Evolutionary conservation across 2,113 vertebrate species (phyloP).

Genomic region (Esox niger): DNA sequence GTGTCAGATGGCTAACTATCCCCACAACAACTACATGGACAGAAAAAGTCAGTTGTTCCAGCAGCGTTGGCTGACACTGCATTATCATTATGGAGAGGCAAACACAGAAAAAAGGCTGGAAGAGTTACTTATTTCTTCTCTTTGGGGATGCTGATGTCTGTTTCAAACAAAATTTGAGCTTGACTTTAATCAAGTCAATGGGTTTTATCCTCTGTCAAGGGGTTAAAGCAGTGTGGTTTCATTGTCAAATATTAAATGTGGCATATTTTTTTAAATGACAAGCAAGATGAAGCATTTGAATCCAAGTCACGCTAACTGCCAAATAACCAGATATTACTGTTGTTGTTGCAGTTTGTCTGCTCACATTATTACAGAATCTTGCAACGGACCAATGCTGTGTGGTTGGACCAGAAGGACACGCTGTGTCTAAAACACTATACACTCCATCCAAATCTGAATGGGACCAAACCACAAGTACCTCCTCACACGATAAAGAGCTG

Average conservation of each 20-base stretch:
- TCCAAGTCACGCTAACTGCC: too few relatives aligned
- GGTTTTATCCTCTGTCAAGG: slow-evolving; percentile 8
- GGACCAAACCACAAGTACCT: slow-evolving; percentile 58
- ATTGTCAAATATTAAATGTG: slow-evolving; percentile 31
- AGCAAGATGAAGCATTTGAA: neutral
- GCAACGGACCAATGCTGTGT: too few relatives aligned
- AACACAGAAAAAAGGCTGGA: too few relatives aligned
- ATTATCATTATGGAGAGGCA: neutral
- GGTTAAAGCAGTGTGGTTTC: slow-evolving; percentile 2
- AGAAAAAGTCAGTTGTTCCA: slow-evolving; percentile 65
- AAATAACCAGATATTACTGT: too few relatives aligned
- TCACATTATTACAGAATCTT: too few relatives aligned
- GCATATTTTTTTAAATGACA: slow-evolving; percentile 10
- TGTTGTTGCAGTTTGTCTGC: too few relatives aligned
- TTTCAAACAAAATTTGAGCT: slow-evolving; percentile 33
- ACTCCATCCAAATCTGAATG: slow-evolving; percentile 21
- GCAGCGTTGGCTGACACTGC: slow-evolving; percentile 47
- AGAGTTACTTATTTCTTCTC: too few relatives aligned
- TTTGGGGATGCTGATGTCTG: slow-evolving; percentile 15
- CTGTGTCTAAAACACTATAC: neutral
- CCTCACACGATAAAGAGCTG: slow-evolving; percentile 39
- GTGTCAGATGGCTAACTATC: slow-evolving; percentile 48
- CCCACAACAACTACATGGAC: slow-evolving; percentile 52
- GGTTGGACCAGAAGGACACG: neutral
- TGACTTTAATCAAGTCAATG: slow-evolving; percentile 43